Evolutionary conservation across 2,113 vertebrate species (phyloP).

Genomic region (Platichthys flesus): DNA sequence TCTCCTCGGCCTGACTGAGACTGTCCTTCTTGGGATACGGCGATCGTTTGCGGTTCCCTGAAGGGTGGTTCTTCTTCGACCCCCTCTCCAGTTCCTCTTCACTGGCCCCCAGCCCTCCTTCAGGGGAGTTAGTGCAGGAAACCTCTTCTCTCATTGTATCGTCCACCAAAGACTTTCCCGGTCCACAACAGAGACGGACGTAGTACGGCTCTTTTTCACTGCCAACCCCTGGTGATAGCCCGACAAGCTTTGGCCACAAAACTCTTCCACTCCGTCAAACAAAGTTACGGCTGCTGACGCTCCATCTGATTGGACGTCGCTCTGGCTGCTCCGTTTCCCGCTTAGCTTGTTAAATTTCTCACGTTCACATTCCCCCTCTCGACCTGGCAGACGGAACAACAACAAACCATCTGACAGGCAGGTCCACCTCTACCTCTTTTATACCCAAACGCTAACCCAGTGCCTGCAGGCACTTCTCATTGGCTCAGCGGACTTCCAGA

Average conservation of each 20-base stretch:
- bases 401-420: constrained; percentile 80
- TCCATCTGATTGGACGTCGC: constrained; percentile 62
- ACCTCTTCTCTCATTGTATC: constrained; percentile 86
- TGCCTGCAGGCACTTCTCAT: constrained; percentile 60
- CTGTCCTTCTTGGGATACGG: constrained; percentile 78
- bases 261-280: constrained; percentile 31
- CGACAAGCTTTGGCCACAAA: constrained; percentile 20
- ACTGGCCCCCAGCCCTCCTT: constrained; percentile 85
- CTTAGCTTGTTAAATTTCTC: constrained; percentile 59
- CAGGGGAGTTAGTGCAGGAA: constrained; percentile 85
- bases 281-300: constrained; percentile 53
- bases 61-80: constrained; percentile 76
- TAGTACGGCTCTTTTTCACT: constrained; percentile 11
- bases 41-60: constrained; percentile 80
- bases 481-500: constrained; percentile 61
- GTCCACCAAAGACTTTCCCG: constrained; percentile 40
- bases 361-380: constrained; percentile 63
- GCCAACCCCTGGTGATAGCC: background rate
- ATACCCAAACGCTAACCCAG: constrained; percentile 62
- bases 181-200: constrained; percentile 29
- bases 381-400: constrained; percentile 71
- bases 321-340: constrained; percentile 22
- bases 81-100: constrained; percentile 85
- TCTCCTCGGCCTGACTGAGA: constrained; percentile 66
- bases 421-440: constrained; percentile 73